A percentile compares a stretch with the other conserved stretches of the same genome.
These are phyloP conservation scores for Cyphomyrus plagiostoma DNA, from an alignment of 2,113 vertebrate genomes.

Conservation along the genomic window DNA sequence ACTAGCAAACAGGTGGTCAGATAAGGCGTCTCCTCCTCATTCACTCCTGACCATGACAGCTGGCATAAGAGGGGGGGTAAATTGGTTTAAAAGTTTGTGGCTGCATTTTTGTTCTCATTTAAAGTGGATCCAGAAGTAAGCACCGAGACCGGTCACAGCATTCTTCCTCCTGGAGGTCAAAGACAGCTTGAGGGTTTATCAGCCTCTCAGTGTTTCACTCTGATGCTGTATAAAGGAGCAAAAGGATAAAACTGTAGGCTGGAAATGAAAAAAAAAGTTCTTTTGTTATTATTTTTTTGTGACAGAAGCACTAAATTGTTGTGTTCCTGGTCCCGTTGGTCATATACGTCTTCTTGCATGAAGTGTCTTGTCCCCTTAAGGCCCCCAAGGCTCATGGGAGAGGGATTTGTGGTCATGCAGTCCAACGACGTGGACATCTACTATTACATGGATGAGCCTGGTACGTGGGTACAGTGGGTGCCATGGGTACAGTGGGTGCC, in stretches of 20 bases:
- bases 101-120: background rate
- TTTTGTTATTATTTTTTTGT: background rate
- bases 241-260: background rate
- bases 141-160: background rate
- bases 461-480: slow-evolving; percentile 46
- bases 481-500: background rate
- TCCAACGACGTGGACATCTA: slow-evolving; percentile 98
- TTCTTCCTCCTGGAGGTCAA: background rate
- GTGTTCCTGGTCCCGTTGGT: background rate
- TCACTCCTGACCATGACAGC: background rate
- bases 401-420: slow-evolving; percentile 98
- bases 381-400: slow-evolving; percentile 93
- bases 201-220: background rate
- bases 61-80: background rate
- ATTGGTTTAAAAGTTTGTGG: background rate
- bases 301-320: background rate
- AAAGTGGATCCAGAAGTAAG: background rate
- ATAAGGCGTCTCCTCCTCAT: background rate
- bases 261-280: background rate
- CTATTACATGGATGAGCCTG: slow-evolving; percentile 97
- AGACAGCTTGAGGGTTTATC: background rate
- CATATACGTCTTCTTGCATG: background rate
- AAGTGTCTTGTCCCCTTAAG: slow-evolving; percentile 46
- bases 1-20: background rate
- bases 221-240: background rate